These are phyloP conservation scores for Globicephala melas DNA, from an alignment of 2,113 vertebrate species.

Conservation along the genomic window DNA sequence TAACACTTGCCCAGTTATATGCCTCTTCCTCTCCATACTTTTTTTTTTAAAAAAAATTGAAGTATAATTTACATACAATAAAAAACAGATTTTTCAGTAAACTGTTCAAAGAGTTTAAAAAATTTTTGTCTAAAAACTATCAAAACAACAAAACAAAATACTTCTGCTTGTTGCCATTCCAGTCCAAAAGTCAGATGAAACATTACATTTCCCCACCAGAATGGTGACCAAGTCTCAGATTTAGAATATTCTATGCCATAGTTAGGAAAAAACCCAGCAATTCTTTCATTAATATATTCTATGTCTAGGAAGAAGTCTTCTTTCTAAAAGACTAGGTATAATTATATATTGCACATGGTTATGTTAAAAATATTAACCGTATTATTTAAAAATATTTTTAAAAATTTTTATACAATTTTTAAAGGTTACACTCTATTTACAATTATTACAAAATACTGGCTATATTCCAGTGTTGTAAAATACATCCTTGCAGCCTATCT, in stretches of 20 bases:
- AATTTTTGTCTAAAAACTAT: slow-evolving; percentile 29
- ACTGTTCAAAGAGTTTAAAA: not conserved
- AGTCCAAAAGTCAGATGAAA: not conserved
- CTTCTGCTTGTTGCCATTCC: not conserved
- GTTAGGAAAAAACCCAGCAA: not conserved
- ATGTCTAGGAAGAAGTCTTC: not conserved
- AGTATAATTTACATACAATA: not conserved
- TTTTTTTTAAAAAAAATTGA: not conserved
- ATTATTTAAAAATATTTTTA: not conserved
- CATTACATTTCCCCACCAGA: not conserved
- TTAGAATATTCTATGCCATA: not conserved
- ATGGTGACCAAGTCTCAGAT: not conserved
- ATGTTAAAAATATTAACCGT: not conserved
- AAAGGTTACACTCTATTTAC: not conserved
- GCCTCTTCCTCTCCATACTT: not conserved
- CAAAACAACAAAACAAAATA: not conserved
- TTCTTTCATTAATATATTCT: not conserved
- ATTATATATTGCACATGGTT: not conserved
- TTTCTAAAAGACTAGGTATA: slow-evolving; percentile 2
- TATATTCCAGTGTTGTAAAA: not conserved
- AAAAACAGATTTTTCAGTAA: slow-evolving; percentile 14
- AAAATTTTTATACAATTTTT: not conserved
- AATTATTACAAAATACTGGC: not conserved
- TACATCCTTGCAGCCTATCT: not conserved
- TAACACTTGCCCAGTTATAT: not conserved